phyloP scores from a whole-genome alignment of 1,140 invertebrate genomes.

The Wiebesia pumilae region DNA sequence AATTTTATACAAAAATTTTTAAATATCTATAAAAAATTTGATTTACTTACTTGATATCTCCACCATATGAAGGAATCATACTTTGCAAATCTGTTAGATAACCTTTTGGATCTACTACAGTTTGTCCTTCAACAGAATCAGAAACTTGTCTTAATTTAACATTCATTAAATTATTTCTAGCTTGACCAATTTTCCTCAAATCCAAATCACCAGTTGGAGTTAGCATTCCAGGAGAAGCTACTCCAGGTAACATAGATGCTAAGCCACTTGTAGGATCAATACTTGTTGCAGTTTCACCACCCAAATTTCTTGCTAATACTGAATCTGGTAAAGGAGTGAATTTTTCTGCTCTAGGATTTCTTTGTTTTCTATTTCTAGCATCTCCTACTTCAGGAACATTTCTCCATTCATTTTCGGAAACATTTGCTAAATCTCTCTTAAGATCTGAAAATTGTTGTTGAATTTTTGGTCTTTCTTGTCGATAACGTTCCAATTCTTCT shows the following conservation, averaged over 20 bases:
- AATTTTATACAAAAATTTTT: background rate
- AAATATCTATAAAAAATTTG: background rate
- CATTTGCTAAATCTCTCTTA: conserved; percentile 91
- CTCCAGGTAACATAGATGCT: conserved; percentile 89
- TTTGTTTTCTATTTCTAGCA: conserved; percentile 96
- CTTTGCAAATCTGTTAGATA: conserved; percentile 99
- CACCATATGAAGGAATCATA: conserved; percentile 98
- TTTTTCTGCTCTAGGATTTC: conserved; percentile 95
- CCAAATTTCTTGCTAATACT: conserved; percentile 92
- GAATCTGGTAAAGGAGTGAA: conserved; percentile 98
- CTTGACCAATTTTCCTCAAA: conserved; percentile 98
- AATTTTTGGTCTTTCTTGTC: conserved; percentile 99
- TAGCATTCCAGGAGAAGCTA: conserved; percentile 85
- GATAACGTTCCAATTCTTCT: conserved; percentile 96
- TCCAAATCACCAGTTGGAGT: conserved; percentile 94
- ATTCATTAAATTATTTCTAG: conserved; percentile 99
- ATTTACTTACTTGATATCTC: conserved; percentile 90
- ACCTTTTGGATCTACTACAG: conserved; percentile 99
- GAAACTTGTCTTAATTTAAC: conserved; percentile 98
- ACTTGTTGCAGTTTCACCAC: conserved; percentile 86
- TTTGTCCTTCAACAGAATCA: conserved; percentile 98
- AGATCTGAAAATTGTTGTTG: conserved; percentile 99
- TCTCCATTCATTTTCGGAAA: conserved; percentile 96
- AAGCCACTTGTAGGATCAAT: conserved; percentile 91
- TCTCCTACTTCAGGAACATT: conserved; percentile 99